Evolutionary conservation across 2,113 vertebrate genomes (phyloP), one percentile per base, ranked within the genome.

Genomic region (Petromus typicus): DNA sequence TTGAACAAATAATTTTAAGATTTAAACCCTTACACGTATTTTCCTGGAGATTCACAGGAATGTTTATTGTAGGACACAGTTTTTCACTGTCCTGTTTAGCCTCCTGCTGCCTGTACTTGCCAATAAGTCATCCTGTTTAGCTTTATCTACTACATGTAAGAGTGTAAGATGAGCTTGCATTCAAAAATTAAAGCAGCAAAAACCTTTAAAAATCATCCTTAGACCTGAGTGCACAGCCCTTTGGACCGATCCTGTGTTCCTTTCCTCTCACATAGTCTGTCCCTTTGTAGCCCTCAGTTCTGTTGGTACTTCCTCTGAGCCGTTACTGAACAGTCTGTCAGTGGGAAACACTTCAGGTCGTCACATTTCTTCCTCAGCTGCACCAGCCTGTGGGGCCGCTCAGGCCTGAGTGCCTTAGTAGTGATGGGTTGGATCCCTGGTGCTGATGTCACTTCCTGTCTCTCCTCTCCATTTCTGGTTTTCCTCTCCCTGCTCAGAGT

Each of bases 81-180:
- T 9, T 76, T 67, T n/a, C n/a, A 34, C 57, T 22, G 8, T 54
- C 57, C 17, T 57, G 16, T 86, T 85, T 48, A 63, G 3, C 22
- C 3, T 56, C 25, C 45, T 10, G 17, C 18, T 40, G 16, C 75
- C 30, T 54, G 43, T 4, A 37, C 20, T 85, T 51, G 25, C 40
- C 27, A 80, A 64, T 57, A 59, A 51, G 45, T 90, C 12, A 54
- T 89, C 23, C 37, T 63, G 4, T 73, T 40, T 56, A 71, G 43
- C 81, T n/a, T 88, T 73, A 61, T 40, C 43, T 89, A 56, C 71
- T 92, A 10, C 5, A 14, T 76, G 27, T 56, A 67, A 88, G 69
- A 37, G 79, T 94, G 71, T 88, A 61, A 93, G 94, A 73, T 66
- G 67, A 93, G 34, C 45, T 34, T 37, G 12, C 57, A n/a, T 93